Percentiles rank a stretch among this genome's conserved stretches.
These are phyloP conservation scores for Ellobium chinense DNA, from an alignment of 2,888 invertebrate species.

Conservation along the genomic window DNA sequence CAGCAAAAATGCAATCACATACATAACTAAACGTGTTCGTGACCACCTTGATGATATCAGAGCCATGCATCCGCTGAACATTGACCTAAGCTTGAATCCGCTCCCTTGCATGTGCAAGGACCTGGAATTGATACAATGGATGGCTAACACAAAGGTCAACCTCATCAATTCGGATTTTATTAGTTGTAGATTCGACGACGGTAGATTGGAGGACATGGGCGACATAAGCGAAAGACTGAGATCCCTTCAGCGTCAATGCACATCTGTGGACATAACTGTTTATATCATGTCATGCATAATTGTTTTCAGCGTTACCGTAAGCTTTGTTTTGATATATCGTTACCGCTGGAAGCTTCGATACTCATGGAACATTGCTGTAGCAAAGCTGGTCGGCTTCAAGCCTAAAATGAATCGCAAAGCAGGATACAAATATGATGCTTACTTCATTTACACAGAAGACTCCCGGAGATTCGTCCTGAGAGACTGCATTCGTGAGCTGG, in stretches of 20 bases:
- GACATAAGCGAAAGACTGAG: no score
- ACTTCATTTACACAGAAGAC: conserved; percentile 24
- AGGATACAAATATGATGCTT: conserved; percentile 40
- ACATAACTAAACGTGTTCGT: not conserved
- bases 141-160: conserved; percentile 7
- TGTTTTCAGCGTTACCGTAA: not conserved
- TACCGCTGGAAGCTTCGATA: conserved; percentile 28
- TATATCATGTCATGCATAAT: no score
- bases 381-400: not conserved
- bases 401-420: not conserved
- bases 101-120: conserved; percentile 23
- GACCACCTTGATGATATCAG: not conserved
- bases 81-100: conserved; percentile 7
- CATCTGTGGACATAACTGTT: not conserved
- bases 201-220: no score
- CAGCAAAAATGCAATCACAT: not conserved
- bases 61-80: not conserved
- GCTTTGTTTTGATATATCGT: conserved; percentile 16
- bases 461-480: conserved; percentile 19
- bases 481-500: conserved; percentile 23
- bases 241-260: no score
- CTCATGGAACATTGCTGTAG: conserved; percentile 3
- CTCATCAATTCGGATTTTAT: not conserved
- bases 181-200: no score
- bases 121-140: conserved; percentile 28